A percentile compares a stretch with the other conserved stretches of the same genome.
Conservation (phyloP, 2,888 invertebrate species). For the Epinotia ramella region DNA sequence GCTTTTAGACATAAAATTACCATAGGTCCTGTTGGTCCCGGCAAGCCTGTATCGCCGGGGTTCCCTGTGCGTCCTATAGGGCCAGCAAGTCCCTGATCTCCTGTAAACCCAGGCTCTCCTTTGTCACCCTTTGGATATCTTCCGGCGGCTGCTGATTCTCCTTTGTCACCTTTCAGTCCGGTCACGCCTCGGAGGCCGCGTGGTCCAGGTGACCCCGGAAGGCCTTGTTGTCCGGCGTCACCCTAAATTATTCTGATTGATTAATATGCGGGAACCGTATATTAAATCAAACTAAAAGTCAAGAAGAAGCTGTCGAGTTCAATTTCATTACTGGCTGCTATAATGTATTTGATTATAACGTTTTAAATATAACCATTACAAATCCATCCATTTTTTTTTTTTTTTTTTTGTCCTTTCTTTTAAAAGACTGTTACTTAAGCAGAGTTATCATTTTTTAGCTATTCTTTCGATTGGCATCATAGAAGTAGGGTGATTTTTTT, state of each 20-base stretch:
- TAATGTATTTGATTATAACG: neutral
- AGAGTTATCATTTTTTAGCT: no score
- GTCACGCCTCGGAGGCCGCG: slow-evolving; percentile 89
- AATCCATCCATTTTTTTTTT: no score
- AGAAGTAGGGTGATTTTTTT: no score
- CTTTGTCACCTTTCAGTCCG: slow-evolving; percentile 91
- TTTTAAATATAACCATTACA: neutral
- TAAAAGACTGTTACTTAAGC: no score
- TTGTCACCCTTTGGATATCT: slow-evolving; percentile 92
- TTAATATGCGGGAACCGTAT: neutral
- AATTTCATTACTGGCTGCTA: neutral
- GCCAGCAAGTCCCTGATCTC: slow-evolving; percentile 88
- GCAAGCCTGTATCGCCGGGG: slow-evolving; percentile 85
- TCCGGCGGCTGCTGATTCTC: slow-evolving; percentile 91
- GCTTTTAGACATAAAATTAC: slow-evolving; percentile 69
- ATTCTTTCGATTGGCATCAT: no score
- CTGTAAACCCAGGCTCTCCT: slow-evolving; percentile 93
- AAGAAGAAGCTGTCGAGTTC: neutral
- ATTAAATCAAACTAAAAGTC: neutral
- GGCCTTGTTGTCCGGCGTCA: slow-evolving; percentile 89
- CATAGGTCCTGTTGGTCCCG: slow-evolving; percentile 86
- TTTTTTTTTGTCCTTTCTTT: no score
- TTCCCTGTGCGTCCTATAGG: slow-evolving; percentile 87
- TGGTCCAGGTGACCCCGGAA: slow-evolving; percentile 89
- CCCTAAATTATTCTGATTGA: slow-evolving; percentile 83